Evolutionary conservation across 2,888 invertebrate genomes (phyloP).

Genomic region (Automeris io): DNA sequence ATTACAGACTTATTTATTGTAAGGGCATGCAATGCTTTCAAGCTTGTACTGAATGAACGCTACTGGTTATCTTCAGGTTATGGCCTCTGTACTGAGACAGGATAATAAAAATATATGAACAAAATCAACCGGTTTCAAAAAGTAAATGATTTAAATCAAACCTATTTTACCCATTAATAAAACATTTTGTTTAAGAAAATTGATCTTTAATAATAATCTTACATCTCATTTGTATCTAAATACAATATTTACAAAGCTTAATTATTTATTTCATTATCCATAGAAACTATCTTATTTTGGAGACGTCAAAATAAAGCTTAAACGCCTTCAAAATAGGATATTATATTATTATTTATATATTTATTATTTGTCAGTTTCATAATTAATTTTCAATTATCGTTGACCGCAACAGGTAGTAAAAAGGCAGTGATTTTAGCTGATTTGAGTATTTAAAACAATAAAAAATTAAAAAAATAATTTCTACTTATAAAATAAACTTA

Average conservation of each 20-base stretch:
- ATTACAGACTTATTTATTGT: no score
- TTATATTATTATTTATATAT: conserved; percentile 16
- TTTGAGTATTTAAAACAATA: conserved; percentile 43
- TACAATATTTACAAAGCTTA: conserved; percentile 76
- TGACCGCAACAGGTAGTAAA: conserved; percentile 32
- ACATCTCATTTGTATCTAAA: conserved; percentile 67
- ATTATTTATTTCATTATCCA: conserved; percentile 12
- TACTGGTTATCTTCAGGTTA: no score
- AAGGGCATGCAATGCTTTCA: no score
- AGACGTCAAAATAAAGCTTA: not conserved
- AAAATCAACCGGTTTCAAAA: no score
- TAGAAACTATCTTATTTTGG: not conserved
- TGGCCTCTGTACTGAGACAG: no score
- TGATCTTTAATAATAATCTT: conserved; percentile 70
- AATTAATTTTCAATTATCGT: conserved; percentile 14
- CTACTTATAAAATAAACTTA: conserved; percentile 14
- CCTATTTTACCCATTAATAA: no score
- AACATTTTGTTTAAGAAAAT: no score
- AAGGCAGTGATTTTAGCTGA: conserved; percentile 53
- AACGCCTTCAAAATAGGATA: not conserved
- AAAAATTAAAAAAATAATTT: conserved; percentile 19
- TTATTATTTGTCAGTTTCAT: conserved; percentile 25
- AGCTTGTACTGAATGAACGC: no score
- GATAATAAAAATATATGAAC: no score
- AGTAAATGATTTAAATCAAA: no score